phyloP scores from a whole-genome alignment of 1,140 invertebrate genomes.

The Papilio xuthus region DNA sequence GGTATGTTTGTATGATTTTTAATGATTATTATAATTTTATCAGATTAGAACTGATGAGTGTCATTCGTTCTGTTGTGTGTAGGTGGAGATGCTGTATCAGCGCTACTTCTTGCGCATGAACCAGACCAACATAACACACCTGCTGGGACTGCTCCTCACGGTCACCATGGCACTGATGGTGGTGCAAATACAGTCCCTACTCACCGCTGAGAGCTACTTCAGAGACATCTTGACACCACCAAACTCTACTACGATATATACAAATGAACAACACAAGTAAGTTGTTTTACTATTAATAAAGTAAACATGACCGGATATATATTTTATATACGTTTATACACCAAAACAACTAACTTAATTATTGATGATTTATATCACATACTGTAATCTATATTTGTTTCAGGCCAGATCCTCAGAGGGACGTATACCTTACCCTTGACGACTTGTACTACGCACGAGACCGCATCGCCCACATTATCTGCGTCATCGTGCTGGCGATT shows the following conservation, averaged over 20 bases:
- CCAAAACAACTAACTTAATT: too few species aligned
- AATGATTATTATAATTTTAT: too few species aligned
- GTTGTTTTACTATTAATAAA: background rate
- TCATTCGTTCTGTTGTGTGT: slow-evolving; percentile 38
- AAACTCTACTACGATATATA: slow-evolving; percentile 32
- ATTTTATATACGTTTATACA: too few species aligned
- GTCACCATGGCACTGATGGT: slow-evolving; percentile 85
- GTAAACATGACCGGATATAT: too few species aligned
- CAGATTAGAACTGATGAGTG: background rate
- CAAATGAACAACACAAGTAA: slow-evolving; percentile 44
- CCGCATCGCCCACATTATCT: slow-evolving; percentile 67
- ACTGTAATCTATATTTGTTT: background rate
- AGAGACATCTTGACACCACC: slow-evolving; percentile 39
- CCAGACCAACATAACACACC: slow-evolving; percentile 93
- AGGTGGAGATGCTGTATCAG: slow-evolving; percentile 95
- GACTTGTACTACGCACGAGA: slow-evolving; percentile 56
- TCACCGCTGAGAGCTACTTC: slow-evolving; percentile 61
- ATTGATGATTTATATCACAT: background rate
- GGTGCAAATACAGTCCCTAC: slow-evolving; percentile 79
- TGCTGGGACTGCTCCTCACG: slow-evolving; percentile 88
- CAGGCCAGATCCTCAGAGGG: slow-evolving; percentile 34
- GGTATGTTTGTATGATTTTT: too few species aligned
- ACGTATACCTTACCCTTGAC: slow-evolving; percentile 27
- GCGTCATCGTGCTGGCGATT: slow-evolving; percentile 77
- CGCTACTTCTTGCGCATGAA: slow-evolving; percentile 96